A percentile compares a stretch with the other conserved stretches of the same genome.
Conservation (phyloP, 2,888 invertebrate species). For the Miltochrista miniata region DNA sequence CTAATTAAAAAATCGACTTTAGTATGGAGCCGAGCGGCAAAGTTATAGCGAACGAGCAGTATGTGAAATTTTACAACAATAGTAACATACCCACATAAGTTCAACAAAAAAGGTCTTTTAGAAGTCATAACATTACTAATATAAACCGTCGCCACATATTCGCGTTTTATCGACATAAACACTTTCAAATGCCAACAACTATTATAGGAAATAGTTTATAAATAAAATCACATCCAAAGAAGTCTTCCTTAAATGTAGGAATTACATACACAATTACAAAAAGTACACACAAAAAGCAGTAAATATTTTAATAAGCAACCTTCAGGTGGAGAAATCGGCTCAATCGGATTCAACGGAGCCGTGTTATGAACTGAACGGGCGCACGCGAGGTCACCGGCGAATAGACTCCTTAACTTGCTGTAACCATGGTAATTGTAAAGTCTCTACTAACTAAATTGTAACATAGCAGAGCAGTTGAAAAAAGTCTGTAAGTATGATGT, state of each 20-base stretch:
- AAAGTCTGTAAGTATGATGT: no score
- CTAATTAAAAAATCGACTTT: no score
- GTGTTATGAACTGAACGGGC: conserved; percentile 18
- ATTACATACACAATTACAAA: no score
- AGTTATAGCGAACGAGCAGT: no score
- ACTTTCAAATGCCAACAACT: neutral
- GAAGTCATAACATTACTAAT: conserved; percentile 6
- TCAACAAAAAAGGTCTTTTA: conserved; percentile 11
- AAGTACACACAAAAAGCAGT: no score
- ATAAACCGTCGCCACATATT: conserved; percentile 11
- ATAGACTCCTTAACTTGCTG: conserved; percentile 32
- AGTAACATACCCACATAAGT: conserved; percentile 14
- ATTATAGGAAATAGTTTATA: no score
- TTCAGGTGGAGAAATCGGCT: conserved; percentile 22
- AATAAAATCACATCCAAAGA: neutral
- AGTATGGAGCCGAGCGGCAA: no score
- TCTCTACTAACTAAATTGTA: neutral
- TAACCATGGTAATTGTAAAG: conserved; percentile 40
- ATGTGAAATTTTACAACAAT: no score
- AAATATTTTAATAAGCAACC: conserved; percentile 18
- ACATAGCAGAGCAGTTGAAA: no score
- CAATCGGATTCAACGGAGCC: conserved; percentile 23
- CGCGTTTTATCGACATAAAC: conserved; percentile 7
- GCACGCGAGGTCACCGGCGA: conserved; percentile 35
- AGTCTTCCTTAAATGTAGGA: neutral